Evolutionary conservation across 2,888 invertebrate genomes (phyloP), one percentile per base, ranked within the genome.

Genomic region (Pilophorus perplexus): DNA sequence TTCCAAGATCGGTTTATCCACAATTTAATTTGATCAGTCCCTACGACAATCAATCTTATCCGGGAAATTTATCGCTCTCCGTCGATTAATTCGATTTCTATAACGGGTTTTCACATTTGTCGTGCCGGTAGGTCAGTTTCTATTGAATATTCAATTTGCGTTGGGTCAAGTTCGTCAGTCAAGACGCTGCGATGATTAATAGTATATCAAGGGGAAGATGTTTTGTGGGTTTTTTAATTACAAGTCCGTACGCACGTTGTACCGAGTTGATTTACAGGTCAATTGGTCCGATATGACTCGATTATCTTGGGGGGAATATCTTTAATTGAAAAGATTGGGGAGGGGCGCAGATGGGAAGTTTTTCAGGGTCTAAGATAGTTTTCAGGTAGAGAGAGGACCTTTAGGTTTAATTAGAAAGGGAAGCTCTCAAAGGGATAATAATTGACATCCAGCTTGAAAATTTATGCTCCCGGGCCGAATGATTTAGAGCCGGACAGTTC

Each of bases 351-450:
- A 46, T 44, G 62, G 62, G n/a, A n/a, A n/a, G 20, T 52, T 44
- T 28, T 28, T 5, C 33, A 14, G 28, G n/a, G 48, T 3, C 44
- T 10, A 46, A 62, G 62, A 62, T 62, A 62, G 62, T 62, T 62
- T 62, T 46, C 62, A 62, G 62, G 62, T 62, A 62, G 46, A 62
- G n/a, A n/a, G n/a, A 62, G 62, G 62, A 62, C 62, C 62, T 62
- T n/a, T 52, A 25, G 62, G 38, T 62, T 62, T 62, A 62, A 62
- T 62, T 62, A 62, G 62, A 62, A 40, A 48, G 62, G 55, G 55
- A 55, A 55, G 44, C 62, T 46, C 62, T 62, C 62, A 62, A 62
- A 62, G 62, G 62, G 62, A 62, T 62, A 62, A 62, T 62, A 62
- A 62, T 62, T 62, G 62, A 62, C 62, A 62, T 62, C 62, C 62